Evolutionary conservation across 2,797 vertebrate genomes (phyloP).

Genomic region (Sciurus vulgaris): DNA sequence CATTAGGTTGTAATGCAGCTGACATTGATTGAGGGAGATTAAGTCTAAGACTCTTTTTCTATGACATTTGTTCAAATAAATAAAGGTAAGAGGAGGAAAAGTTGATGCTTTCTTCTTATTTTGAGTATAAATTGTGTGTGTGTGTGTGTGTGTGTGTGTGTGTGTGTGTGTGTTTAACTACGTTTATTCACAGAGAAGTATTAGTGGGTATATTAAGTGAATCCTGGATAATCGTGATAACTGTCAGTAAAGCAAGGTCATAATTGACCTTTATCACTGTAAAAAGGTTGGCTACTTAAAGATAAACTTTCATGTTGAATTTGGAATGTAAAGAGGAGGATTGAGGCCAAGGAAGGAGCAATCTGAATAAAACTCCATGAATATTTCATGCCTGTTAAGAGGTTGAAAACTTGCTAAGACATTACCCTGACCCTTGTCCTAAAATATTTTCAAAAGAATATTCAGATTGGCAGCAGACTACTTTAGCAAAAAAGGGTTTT

Average conservation of each 20-base stretch:
- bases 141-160: neutral
- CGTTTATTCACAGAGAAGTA: constrained; percentile 85
- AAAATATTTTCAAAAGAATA: constrained; percentile 83
- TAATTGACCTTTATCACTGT: constrained; percentile 88
- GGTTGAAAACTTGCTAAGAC: constrained; percentile 81
- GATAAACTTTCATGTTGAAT: constrained; percentile 89
- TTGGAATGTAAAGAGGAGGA: constrained; percentile 80
- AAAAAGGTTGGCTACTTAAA: constrained; percentile 88
- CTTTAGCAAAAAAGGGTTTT: constrained; percentile 73
- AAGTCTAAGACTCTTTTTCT: constrained; percentile 88
- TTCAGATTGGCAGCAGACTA: constrained; percentile 79
- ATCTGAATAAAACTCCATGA: constrained; percentile 88
- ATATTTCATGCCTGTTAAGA: constrained; percentile 87
- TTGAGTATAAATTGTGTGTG: constrained; percentile 86
- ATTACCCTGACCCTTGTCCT: constrained; percentile 85
- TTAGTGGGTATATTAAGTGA: constrained; percentile 85
- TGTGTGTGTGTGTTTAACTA: neutral
- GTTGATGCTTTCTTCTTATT: constrained; percentile 86
- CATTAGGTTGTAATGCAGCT: constrained; percentile 90
- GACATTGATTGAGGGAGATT: constrained; percentile 91
- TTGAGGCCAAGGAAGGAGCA: constrained; percentile 84
- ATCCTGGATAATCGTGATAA: constrained; percentile 86
- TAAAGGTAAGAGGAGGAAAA: constrained; percentile 85
- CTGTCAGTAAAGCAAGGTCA: constrained; percentile 87
- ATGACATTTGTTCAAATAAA: constrained; percentile 90